Conservation (phyloP, 2,797 vertebrate species). For the Enteromius anoplus region DNA sequence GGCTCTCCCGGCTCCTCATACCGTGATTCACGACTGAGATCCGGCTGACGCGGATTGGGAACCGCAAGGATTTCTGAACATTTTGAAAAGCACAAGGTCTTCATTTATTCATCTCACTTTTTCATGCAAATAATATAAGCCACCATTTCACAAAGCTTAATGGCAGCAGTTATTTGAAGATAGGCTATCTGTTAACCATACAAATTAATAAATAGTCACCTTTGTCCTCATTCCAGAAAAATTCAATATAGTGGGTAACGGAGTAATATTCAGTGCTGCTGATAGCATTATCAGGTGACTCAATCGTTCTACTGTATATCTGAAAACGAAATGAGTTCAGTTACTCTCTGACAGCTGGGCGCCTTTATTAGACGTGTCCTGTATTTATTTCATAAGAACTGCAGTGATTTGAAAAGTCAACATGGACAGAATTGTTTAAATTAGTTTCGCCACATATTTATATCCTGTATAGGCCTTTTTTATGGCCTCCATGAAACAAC, state of each 20-base stretch:
- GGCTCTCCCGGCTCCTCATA: too few relatives aligned
- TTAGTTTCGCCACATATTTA: neutral
- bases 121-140: neutral
- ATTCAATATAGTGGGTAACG: slow-evolving; percentile 15
- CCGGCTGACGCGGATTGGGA: too few relatives aligned
- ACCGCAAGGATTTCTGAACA: too few relatives aligned
- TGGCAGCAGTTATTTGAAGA: neutral
- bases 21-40: too few relatives aligned
- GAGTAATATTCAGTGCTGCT: neutral
- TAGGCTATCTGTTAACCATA: neutral
- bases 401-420: slow-evolving; percentile 17
- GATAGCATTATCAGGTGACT: slow-evolving; percentile 30
- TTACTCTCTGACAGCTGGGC: slow-evolving; percentile 23
- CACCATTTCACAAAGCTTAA: neutral
- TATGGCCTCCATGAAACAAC: neutral
- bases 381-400: slow-evolving; percentile 16
- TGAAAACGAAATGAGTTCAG: slow-evolving; percentile 13
- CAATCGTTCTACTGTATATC: neutral
- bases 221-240: slow-evolving; percentile 29
- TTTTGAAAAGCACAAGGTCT: too few relatives aligned
- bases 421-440: neutral
- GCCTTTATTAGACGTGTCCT: neutral
- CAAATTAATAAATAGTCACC: neutral
- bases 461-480: neutral
- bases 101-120: neutral